Percentiles rank a stretch among this genome's conserved stretches.
Conservation (phyloP, 2,888 invertebrate species). For the Himalopsyche japonica region DNA sequence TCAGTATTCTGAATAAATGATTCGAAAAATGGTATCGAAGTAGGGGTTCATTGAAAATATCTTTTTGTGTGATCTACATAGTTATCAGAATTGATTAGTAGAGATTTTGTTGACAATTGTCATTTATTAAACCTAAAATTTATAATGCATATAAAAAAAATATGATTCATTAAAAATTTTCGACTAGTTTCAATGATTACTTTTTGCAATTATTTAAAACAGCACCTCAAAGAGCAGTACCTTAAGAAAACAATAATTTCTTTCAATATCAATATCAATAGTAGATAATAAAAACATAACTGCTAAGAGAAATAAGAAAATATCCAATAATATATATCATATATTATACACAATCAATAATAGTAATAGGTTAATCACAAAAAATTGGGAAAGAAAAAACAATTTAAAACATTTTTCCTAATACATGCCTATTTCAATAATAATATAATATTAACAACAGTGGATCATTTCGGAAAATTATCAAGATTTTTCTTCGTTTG, state of each 20-base stretch:
- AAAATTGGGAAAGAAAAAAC: constrained; percentile 11
- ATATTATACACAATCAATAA: not conserved
- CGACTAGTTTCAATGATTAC: constrained; percentile 42
- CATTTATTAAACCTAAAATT: constrained; percentile 9
- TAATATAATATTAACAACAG: not conserved
- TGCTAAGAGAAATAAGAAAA: not conserved
- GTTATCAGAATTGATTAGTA: not conserved
- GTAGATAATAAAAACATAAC: not conserved
- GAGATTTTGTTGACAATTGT: not conserved
- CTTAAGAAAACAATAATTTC: not conserved
- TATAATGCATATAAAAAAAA: constrained; percentile 21
- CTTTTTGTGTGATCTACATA: constrained; percentile 3
- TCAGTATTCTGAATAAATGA: too few species aligned
- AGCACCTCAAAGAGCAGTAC: not conserved
- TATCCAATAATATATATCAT: not conserved
- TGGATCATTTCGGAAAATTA: not conserved
- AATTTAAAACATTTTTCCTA: not conserved
- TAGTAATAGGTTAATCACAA: constrained; percentile 15
- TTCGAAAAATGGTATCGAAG: too few species aligned
- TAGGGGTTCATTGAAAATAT: not conserved
- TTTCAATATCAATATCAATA: not conserved
- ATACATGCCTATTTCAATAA: not conserved
- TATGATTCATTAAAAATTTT: constrained; percentile 42
- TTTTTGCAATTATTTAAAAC: not conserved
- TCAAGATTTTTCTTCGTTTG: not conserved